Percentiles rank a stretch among this genome's conserved stretches.
Conservation (phyloP, 2,888 invertebrate genomes). For the Lapara coniferarum region DNA sequence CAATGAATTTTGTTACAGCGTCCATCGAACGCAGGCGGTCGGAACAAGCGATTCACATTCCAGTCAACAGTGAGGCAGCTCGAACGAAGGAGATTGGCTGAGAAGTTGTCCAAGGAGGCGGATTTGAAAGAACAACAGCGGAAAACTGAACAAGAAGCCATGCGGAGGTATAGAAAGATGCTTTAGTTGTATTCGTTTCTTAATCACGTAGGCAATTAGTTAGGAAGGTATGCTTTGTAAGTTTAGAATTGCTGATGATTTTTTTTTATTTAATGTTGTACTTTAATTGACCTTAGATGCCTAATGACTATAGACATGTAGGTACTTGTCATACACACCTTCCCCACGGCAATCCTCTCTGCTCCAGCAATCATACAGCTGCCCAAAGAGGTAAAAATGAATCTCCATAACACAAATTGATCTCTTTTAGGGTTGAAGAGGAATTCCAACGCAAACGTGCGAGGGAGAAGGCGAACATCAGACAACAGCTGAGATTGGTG, state of each 20-base stretch:
- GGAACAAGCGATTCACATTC: slow-evolving; percentile 89
- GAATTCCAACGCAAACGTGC: slow-evolving; percentile 94
- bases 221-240: too few species aligned
- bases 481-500: slow-evolving; percentile 89
- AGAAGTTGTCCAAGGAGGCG: slow-evolving; percentile 89
- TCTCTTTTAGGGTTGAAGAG: slow-evolving; percentile 87
- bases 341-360: too few species aligned
- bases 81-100: slow-evolving; percentile 88
- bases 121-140: slow-evolving; percentile 90
- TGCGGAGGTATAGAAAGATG: slow-evolving; percentile 82
- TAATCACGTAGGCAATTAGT: too few species aligned
- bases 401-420: background rate
- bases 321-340: too few species aligned
- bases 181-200: too few species aligned
- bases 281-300: too few species aligned
- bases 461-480: slow-evolving; percentile 88
- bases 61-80: slow-evolving; percentile 93
- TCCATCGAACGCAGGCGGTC: slow-evolving; percentile 51
- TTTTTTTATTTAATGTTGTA: too few species aligned
- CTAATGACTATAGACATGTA: too few species aligned
- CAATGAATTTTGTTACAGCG: slow-evolving; percentile 54
- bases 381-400: background rate
- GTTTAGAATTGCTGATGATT: too few species aligned
- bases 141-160: slow-evolving; percentile 90
- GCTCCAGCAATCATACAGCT: too few species aligned